phyloP scores from a whole-genome alignment of 2,888 invertebrate genomes.

The Heterodera filipjevi region DNA sequence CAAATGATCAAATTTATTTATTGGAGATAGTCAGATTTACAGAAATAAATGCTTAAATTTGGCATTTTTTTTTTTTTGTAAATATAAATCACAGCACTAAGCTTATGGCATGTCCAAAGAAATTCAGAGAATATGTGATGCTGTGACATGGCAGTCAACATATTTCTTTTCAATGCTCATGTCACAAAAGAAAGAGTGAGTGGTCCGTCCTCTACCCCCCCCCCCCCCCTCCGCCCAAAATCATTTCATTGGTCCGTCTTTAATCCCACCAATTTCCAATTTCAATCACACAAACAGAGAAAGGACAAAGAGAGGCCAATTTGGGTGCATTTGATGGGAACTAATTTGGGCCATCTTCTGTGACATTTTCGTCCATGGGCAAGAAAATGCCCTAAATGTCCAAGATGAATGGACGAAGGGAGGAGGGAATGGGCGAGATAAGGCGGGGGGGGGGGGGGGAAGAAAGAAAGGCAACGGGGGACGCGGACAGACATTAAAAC shows the following conservation, averaged over 20 bases:
- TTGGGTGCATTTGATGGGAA: not conserved
- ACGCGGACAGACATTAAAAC: not conserved
- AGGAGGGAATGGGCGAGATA: not conserved
- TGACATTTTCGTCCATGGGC: not conserved
- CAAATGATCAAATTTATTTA: no score
- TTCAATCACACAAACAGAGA: conserved; percentile 2
- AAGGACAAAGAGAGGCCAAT: not conserved
- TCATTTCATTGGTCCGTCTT: not conserved
- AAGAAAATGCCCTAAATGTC: not conserved
- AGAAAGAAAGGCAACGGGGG: not conserved
- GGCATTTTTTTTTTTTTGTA: no score
- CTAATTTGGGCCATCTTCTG: not conserved
- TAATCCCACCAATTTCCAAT: not conserved
- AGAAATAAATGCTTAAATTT: no score
- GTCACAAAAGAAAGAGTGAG: no score
- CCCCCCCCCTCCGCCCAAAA: not conserved
- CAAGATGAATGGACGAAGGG: not conserved
- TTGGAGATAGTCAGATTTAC: no score
- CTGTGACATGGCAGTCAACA: no score
- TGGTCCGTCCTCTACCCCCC: no score
- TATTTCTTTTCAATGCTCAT: no score
- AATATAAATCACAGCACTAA: no score
- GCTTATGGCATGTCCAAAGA: no score
- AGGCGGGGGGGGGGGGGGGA: not conserved
- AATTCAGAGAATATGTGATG: no score